Conservation (phyloP, 2,113 vertebrate genomes). For the Tychaedon coryphoeus region DNA sequence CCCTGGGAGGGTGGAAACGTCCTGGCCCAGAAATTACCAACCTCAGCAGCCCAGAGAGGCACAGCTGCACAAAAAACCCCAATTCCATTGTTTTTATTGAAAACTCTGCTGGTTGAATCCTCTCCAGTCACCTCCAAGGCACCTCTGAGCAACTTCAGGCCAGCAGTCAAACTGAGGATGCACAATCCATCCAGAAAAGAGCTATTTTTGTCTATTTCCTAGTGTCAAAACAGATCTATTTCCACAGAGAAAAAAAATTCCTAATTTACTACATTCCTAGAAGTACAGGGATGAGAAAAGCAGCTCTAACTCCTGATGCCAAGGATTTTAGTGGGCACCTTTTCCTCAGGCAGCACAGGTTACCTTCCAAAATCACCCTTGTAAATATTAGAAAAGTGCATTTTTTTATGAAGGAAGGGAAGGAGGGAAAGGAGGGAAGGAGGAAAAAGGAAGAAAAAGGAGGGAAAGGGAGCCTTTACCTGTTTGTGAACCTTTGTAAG, state of each 20-base stretch:
- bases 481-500: slow-evolving; percentile 97
- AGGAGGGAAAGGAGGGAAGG: too few relatives aligned
- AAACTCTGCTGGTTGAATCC: not conserved
- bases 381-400: not conserved
- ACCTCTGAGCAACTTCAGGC: not conserved
- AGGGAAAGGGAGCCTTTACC: slow-evolving; percentile 61
- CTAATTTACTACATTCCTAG: not conserved
- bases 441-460: too few relatives aligned
- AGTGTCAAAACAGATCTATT: not conserved
- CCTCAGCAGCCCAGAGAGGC: not conserved
- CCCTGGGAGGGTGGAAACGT: rapidly evolving
- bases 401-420: not conserved
- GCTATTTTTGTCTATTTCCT: not conserved
- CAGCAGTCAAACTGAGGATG: not conserved
- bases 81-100: not conserved
- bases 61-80: not conserved
- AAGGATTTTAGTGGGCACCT: not conserved
- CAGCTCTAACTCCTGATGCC: not conserved
- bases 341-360: not conserved
- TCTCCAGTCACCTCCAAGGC: not conserved
- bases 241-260: not conserved
- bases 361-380: not conserved
- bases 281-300: not conserved
- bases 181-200: not conserved
- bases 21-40: not conserved